Evolutionary conservation across 2,888 invertebrate species (phyloP), one percentile per base, ranked within the genome.

Genomic region (Dicyrtoma fusca): DNA sequence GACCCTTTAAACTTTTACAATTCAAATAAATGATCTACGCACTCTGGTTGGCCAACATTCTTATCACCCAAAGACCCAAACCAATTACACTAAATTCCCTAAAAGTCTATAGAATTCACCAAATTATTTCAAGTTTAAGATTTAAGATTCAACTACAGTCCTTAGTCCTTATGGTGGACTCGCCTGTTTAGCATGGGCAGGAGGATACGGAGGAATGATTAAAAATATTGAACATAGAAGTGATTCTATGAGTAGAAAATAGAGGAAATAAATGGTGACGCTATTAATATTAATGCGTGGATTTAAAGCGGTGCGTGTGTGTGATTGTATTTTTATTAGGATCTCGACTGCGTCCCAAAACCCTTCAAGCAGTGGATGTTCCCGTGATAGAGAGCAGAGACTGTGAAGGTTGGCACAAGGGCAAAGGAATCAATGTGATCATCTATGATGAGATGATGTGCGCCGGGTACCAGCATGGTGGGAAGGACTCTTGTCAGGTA

Each of bases 391-490:
- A 95, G 83, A 95, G 94, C 83, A 87, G 93, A 73, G 85, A 89
- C 75, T 89, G 89, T 82, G 89, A 89, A 82, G 82, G 81, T 71
- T 90, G 90, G 90, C 90, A 90, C 82, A 85, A 88, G 74, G 87
- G 88, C 19, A 89, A 89, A 80, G 92, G 92, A 68, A 93, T 93
- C 81, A 92, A 92, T 82, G 92, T 93, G 51, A 91, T 94, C 17
- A 95, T 95, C 82, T 94, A 95, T 84, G 94, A 94, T 55, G 95
- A 95, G 84, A 95, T 95, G 95, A 89, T 95, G 84, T 95, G 95
- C 83, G 95, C 95, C 0, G 95, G 95, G 1, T 94, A 95, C 83
- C 88, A 93, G 66, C 91, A 90, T 26, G 95, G 95, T 0, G 66
- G 66, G 42, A 90, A 92, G 81, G 92, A 92, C 84, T 89, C 89